Evolutionary conservation across 1,140 invertebrate genomes (phyloP).

Genomic region (Pseudomyrmex gracilis): DNA sequence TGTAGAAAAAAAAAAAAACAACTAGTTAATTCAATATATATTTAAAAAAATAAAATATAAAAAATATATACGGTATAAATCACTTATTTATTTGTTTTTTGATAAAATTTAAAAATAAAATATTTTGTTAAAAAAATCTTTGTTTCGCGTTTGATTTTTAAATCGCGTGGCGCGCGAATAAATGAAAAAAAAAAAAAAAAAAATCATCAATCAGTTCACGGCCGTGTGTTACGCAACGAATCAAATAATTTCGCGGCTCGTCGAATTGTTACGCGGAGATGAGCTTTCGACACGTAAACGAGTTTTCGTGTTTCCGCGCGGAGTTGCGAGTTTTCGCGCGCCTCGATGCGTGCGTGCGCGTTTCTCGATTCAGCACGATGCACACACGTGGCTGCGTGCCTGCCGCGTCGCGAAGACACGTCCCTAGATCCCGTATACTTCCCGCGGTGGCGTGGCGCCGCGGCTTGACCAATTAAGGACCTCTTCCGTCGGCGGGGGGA

Average conservation of each 20-base stretch:
- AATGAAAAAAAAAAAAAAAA: no score
- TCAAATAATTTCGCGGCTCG: background rate
- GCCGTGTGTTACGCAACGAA: background rate
- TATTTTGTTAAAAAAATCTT: no score
- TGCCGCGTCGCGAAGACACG: slow-evolving; percentile 73
- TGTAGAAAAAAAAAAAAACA: background rate
- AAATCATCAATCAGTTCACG: background rate
- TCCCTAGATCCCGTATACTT: slow-evolving; percentile 79
- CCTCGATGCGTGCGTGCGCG: background rate
- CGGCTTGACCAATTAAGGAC: slow-evolving; percentile 80
- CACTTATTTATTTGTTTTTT: no score
- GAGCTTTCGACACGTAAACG: background rate
- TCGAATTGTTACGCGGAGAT: background rate
- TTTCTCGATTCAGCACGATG: slow-evolving; percentile 63
- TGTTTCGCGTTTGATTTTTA: no score
- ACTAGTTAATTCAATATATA: background rate
- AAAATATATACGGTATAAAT: no score
- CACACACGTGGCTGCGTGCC: slow-evolving; percentile 50
- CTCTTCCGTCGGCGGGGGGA: slow-evolving; percentile 61
- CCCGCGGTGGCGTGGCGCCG: slow-evolving; percentile 69
- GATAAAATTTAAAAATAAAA: no score
- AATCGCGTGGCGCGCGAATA: no score
- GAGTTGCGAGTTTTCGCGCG: background rate
- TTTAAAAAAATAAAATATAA: no score
- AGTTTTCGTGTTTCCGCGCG: background rate